phyloP scores from a whole-genome alignment of 2,797 vertebrate species.

The Meda fulgida region DNA sequence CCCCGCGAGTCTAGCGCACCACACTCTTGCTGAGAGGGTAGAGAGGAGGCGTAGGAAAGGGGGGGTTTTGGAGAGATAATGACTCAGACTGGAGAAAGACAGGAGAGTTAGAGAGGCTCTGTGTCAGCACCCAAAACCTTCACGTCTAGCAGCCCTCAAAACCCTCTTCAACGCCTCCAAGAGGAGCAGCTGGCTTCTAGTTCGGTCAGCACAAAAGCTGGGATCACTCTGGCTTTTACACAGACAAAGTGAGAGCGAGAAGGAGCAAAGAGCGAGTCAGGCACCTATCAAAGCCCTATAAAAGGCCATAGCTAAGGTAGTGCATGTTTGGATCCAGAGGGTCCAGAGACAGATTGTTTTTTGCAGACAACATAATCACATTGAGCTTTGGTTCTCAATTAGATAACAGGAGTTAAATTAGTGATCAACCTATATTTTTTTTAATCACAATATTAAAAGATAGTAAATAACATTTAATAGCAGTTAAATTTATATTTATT shows the following conservation, averaged over 20 bases:
- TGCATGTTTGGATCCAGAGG: background rate
- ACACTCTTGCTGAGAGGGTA: constrained; percentile 15
- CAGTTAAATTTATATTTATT: background rate
- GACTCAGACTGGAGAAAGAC: constrained; percentile 46
- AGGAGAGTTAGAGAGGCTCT: constrained; percentile 43
- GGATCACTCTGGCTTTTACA: constrained; percentile 41
- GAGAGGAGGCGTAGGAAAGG: constrained; percentile 4
- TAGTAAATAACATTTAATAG: background rate
- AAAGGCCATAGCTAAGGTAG: background rate
- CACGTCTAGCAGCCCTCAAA: constrained; percentile 40
- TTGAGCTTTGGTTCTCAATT: background rate
- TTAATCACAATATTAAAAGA: background rate
- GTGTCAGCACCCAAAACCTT: constrained; percentile 47
- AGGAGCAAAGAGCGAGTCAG: constrained; percentile 19
- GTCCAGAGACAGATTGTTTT: background rate
- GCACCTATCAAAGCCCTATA: constrained; percentile 12
- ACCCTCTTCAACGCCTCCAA: constrained; percentile 42
- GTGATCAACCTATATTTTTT: background rate
- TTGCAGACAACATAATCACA: background rate
- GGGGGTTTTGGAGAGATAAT: constrained; percentile 41
- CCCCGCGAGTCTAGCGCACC: constrained; percentile 27
- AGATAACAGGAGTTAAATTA: background rate
- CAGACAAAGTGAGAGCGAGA: constrained; percentile 26
- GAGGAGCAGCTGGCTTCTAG: constrained; percentile 43
- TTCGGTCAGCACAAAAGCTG: constrained; percentile 43